Base-by-base conservation (phyloP, 2,797 vertebrate species). In the Parotocinclus haroldoi region DNA sequence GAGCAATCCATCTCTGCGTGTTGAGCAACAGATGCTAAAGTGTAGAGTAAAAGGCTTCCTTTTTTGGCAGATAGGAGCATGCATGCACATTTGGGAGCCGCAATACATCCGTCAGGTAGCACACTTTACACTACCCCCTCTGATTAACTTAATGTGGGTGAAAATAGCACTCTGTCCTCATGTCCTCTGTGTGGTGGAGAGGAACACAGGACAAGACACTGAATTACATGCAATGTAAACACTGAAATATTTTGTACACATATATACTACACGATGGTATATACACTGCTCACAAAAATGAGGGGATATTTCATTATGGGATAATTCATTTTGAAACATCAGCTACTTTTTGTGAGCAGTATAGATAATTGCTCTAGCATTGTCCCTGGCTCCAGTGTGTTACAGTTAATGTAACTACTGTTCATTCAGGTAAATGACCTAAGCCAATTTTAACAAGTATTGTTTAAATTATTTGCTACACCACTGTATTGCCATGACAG, bases 1-100 rank as follows among this genome's bases (percentile, higher is more conserved):
- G 75, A 79, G 83, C 85, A 84, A 85, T 88, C 80, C 77, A 79
- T 83, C 84, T 82, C 74, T 38, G 61, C 60, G 76, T 78, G 62
- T 71, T 57, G 78, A 76, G 81, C 79, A 71, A 66, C 68, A 75
- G 75, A 78, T 79, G 72, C 82, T 86, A 84, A 85, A 85, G 71
- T 66, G 72, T 63, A 82, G 75, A 78, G 82, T 86, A 85, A 88
- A 85, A 76, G 81, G 77, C 70, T 77, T 78, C 27, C 58, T 53
- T 57, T 63, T 18, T 40, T 42, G 79, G 69, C 79, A 17, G 64
- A 71, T 53, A 51, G 74, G 39, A 60, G 44, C 69, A 68, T 84
- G 80, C 45, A 63, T 50, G 58, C 62, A 81, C 80, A 78, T 84
- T 83, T 76, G 37, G 48, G 65, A 76, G 69, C 50, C 5, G 76